Conservation (phyloP, 2,113 vertebrate genomes). For the Xyrauchen texanus region DNA sequence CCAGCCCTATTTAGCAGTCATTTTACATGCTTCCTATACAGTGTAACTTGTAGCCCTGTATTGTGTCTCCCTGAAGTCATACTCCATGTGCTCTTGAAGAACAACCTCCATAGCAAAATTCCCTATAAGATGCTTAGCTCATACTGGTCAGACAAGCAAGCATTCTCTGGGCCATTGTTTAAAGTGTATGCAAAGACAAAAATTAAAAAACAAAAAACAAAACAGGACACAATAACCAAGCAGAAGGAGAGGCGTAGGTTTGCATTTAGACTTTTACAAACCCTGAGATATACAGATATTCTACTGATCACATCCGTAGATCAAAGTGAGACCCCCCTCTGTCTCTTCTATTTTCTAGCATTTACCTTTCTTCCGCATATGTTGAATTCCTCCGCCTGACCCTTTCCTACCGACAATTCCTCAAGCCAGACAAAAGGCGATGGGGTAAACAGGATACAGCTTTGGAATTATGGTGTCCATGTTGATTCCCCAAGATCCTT, state of each 20-base stretch:
- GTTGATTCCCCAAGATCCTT: constrained; percentile 25
- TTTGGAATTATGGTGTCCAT: constrained; percentile 56
- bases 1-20: no score
- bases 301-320: constrained; percentile 52
- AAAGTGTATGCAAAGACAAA: constrained; percentile 50
- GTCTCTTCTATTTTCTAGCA: constrained; percentile 35
- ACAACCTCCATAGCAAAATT: background rate
- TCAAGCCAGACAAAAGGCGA: constrained; percentile 63
- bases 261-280: constrained; percentile 38
- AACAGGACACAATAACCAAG: constrained; percentile 70
- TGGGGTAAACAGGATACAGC: constrained; percentile 78
- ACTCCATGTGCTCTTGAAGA: background rate
- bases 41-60: no score
- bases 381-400: constrained; percentile 54
- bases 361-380: constrained; percentile 44
- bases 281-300: constrained; percentile 41
- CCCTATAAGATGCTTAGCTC: background rate
- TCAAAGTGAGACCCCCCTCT: constrained; percentile 39
- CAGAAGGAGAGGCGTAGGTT: constrained; percentile 39
- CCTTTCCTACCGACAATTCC: constrained; percentile 69
- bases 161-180: constrained; percentile 19
- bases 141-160: background rate
- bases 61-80: background rate
- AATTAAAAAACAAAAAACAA: constrained; percentile 73
- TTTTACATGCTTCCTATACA: no score